Percentiles rank a stretch among this genome's conserved stretches.
Conservation (phyloP, 92 coral and sea anemone genomes). For the Umimayanthus kanabou region DNA sequence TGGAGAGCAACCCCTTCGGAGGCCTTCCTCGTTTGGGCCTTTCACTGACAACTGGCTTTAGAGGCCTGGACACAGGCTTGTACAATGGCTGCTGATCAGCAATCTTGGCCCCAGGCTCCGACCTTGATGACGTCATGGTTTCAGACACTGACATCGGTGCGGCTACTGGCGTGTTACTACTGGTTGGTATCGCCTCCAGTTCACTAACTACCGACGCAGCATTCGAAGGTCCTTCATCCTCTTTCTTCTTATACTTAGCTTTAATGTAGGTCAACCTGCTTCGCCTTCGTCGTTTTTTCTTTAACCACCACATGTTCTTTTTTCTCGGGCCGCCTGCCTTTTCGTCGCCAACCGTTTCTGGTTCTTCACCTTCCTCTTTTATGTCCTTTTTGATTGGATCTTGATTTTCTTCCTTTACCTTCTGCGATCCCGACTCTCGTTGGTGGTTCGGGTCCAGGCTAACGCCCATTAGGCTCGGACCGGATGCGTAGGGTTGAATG, state of each 20-base stretch:
- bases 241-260: slow-evolving; percentile 80
- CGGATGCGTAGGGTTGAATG: slow-evolving; percentile 19
- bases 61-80: slow-evolving; percentile 34
- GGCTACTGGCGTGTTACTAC: neutral
- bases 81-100: slow-evolving; percentile 54
- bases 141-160: neutral
- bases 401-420: slow-evolving; percentile 12
- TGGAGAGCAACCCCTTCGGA: slow-evolving; percentile 61
- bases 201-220: neutral
- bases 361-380: slow-evolving; percentile 41
- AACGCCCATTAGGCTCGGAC: neutral
- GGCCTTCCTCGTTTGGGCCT: slow-evolving; percentile 85
- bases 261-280: slow-evolving; percentile 84
- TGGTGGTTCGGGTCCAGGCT: slow-evolving; percentile 11
- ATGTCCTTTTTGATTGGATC: slow-evolving; percentile 19
- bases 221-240: slow-evolving; percentile 59
- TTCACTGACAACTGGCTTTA: slow-evolving; percentile 42
- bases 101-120: slow-evolving; percentile 61
- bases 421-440: slow-evolving; percentile 24
- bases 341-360: slow-evolving; percentile 47
- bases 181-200: neutral
- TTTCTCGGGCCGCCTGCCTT: slow-evolving; percentile 63
- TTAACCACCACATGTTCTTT: slow-evolving; percentile 77
- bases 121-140: slow-evolving; percentile 47
- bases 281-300: slow-evolving; percentile 78